Evolutionary conservation across 2,888 invertebrate genomes (phyloP), one percentile per base, ranked within the genome.

Genomic region (Cylindroiulus punctatus): DNA sequence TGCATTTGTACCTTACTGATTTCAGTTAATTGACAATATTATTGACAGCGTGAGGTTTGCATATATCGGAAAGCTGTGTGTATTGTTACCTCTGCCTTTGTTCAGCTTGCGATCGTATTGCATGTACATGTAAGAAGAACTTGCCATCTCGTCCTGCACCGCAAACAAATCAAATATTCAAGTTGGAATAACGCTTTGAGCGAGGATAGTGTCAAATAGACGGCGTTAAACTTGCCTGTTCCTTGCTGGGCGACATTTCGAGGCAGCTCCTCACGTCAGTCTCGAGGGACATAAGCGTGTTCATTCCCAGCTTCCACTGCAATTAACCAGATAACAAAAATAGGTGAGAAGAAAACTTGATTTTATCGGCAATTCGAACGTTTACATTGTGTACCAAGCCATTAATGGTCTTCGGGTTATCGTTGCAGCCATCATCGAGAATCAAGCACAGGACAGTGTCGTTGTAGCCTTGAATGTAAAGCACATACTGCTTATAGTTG

Each of bases 271-370:
- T 81, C 17, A 87, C 84, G 32, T 87, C 87, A 30, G 81, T 87
- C 85, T 86, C 87, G 42, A 87, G 40, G 52, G 84, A 44, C 57
- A 85, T 87, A 26, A 87, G 57, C 40, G 83, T 81, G 8, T 87
- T 52, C 30, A 85, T 26, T 17, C 87, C 86, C 1, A 81, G 36
- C 57, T 87, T 86, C 87, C 87, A 87, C 86, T 86, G 36, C 81
- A 83, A 85, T 36, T 22, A 76, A 65, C 81, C 44, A 52, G 8
- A 76, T 12, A 81, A 85, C 0, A 36, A 57, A 30, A 81, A 19
- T 81, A 17, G n/a, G 81, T n/a, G 5, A 36, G 30, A 30, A 2
- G 19, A 81, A 36, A 81, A 10, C 32, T 22, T 22, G 19, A 2
- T n/a, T n/a, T n/a, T n/a, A n/a, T n/a, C n/a, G 40, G 26, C 26